These are phyloP conservation scores for Heliconius aoede DNA, from an alignment of 2,888 invertebrate genomes.

Conservation along the genomic window DNA sequence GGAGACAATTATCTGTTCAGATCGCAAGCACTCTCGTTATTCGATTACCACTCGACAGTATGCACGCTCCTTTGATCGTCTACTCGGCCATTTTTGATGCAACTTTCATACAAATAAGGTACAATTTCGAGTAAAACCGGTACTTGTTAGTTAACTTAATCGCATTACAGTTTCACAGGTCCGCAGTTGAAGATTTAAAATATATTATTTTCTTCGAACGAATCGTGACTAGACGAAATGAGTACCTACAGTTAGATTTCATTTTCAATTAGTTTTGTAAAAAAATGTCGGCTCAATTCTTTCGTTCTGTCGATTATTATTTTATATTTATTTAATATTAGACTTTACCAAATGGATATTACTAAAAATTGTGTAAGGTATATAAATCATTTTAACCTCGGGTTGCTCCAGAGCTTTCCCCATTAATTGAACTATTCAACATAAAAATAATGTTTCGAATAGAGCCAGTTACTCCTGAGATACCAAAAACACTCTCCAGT, in stretches of 20 bases:
- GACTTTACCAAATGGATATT: too few species aligned
- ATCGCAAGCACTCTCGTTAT: slow-evolving; percentile 43
- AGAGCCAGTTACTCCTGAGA: too few species aligned
- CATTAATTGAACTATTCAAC: too few species aligned
- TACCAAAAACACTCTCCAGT: too few species aligned
- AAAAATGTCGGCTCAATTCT: background rate
- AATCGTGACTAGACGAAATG: slow-evolving; percentile 8
- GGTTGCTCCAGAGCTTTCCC: too few species aligned
- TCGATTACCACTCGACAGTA: slow-evolving; percentile 43
- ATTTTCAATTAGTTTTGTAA: slow-evolving; percentile 8
- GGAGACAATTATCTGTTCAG: slow-evolving; percentile 43
- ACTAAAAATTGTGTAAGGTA: too few species aligned
- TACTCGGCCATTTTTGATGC: slow-evolving; percentile 25
- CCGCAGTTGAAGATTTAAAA: slow-evolving; percentile 24
- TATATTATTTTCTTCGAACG: slow-evolving; percentile 25
- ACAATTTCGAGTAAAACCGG: background rate
- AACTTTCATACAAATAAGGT: slow-evolving; percentile 23
- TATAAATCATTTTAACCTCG: too few species aligned
- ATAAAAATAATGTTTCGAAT: too few species aligned
- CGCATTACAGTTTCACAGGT: slow-evolving; percentile 36
- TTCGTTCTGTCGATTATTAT: background rate
- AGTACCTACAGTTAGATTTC: background rate
- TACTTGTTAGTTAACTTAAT: slow-evolving; percentile 38
- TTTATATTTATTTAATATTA: background rate
- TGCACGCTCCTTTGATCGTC: slow-evolving; percentile 34